Evolutionary conservation across 53 echinoderm and acorn worm species (phyloP), one percentile per base, ranked within the genome.

Genomic region (Mesocentrotus franciscanus): DNA sequence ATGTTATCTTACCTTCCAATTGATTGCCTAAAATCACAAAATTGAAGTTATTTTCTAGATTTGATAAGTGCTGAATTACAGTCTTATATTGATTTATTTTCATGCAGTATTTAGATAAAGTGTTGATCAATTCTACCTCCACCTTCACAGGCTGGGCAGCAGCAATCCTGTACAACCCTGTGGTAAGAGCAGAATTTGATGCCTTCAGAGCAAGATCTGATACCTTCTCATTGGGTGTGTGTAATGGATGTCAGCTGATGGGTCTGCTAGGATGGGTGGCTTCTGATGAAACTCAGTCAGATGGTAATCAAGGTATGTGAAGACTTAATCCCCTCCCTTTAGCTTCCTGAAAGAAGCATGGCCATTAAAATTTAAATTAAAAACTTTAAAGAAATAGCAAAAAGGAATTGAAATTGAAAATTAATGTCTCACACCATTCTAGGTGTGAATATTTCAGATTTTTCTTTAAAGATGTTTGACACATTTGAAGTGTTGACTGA

Each of bases 201-300:
- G 96, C 97, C 15, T 99, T 99, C 95, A 95, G 96, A 59, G 96
- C 97, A 9, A 96, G 99, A n/a, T 64, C 87, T 9, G 98, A 99
- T 89, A 99, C 99, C 0, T 99, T 99, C 95, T 99, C 99, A 9
- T 83, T 99, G 59, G 99, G 99, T 4, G 97, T 99, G 42, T 99
- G 99, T 93, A 99, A 99, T 85, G 99, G 99, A 49, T 99, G 99
- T 84, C 99, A 98, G 95, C 97, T 99, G 59, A 99, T 99, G 99
- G 98, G 97, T 8, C 94, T 99, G 58, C 95, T 99, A n/a, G 99
- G 99, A 78, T 98, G 99, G 99, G 98, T 98, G 60, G 97, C 98
- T 58, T 97, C 99, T 26, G 97, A 96, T 61, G 36, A 83, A 22
- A 35, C 94, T 13, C 81, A 83, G 0, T 32, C 94, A 61, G 84